Evolutionary conservation across 2,113 vertebrate species (phyloP).

Genomic region (Glaucidium brasilianum): DNA sequence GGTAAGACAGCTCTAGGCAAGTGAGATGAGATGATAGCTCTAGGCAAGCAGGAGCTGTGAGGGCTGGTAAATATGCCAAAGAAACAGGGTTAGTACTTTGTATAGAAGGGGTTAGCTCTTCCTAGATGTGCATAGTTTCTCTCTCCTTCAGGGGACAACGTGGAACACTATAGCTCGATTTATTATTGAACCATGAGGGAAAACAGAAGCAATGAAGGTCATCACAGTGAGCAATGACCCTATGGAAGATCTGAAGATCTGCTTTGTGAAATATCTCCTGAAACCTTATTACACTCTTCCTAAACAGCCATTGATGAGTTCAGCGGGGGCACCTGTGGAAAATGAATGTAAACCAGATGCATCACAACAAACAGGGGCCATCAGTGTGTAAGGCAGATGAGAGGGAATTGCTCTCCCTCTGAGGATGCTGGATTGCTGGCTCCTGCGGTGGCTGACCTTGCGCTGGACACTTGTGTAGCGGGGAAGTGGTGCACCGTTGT

Average conservation of each 20-base stretch:
- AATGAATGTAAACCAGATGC: background rate
- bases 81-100: background rate
- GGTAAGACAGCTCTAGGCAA: background rate
- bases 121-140: background rate
- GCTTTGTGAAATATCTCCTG: background rate
- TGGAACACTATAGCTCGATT: background rate
- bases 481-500: fast-evolving
- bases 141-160: background rate
- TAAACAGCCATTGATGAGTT: background rate
- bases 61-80: background rate
- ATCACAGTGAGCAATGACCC: background rate
- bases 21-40: background rate
- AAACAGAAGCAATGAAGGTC: background rate
- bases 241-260: background rate
- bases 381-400: background rate
- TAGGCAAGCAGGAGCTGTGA: background rate
- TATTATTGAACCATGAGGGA: background rate
- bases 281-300: background rate
- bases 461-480: background rate
- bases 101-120: background rate
- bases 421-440: background rate
- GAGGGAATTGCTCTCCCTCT: background rate
- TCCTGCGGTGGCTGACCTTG: background rate
- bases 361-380: background rate
- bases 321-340: background rate